Percentiles rank a stretch among this genome's conserved stretches.
These are phyloP conservation scores for Morus bassanus DNA, from an alignment of 2,797 vertebrate genomes.

Conservation along the genomic window DNA sequence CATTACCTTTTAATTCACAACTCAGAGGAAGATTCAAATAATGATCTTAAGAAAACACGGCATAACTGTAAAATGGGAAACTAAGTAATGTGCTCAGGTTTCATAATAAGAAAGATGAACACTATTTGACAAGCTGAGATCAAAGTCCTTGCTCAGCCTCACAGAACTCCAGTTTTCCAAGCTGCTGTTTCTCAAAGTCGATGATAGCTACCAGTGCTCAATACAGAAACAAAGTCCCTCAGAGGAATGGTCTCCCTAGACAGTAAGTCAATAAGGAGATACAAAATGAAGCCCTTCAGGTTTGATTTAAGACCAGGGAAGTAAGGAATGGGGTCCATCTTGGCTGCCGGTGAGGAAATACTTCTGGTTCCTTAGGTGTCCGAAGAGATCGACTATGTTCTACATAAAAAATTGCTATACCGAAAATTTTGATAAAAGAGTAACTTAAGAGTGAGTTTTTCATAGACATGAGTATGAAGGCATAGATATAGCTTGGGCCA, in stretches of 20 bases:
- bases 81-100: background rate
- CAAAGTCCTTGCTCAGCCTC: conserved; percentile 13
- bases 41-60: conserved; percentile 20
- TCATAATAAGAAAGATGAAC: background rate
- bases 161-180: background rate
- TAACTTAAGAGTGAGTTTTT: background rate
- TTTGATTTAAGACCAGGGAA: background rate
- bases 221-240: background rate
- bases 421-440: background rate
- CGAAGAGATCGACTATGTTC: background rate
- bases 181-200: background rate
- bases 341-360: background rate
- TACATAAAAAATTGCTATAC: background rate
- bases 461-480: background rate
- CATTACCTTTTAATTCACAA: conserved; percentile 43
- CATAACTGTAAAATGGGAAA: background rate
- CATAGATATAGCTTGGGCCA: background rate
- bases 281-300: background rate
- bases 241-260: background rate
- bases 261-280: background rate
- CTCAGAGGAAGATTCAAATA: conserved; percentile 18
- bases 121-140: conserved; percentile 13
- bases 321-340: background rate
- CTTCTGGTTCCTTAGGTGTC: background rate
- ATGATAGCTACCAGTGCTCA: background rate